Evolutionary conservation across 2,888 invertebrate genomes (phyloP).

Genomic region (Stenotaenia linearis): DNA sequence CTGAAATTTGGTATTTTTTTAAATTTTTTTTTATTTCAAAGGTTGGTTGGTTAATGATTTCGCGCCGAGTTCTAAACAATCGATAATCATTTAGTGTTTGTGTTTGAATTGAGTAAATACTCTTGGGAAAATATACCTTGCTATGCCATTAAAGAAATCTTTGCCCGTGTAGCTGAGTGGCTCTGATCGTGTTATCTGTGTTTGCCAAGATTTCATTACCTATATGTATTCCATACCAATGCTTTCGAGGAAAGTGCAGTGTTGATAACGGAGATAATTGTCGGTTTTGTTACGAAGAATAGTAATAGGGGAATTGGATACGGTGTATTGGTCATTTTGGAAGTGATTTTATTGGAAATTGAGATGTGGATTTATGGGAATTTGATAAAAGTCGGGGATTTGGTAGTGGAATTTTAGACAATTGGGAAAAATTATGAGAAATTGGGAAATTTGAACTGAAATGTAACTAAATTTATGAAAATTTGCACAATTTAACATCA

Average conservation of each 20-base stretch:
- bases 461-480: no score
- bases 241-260: background rate
- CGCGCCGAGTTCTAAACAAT: background rate
- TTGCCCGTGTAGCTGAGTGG: background rate
- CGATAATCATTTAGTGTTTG: background rate
- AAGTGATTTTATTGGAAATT: no score
- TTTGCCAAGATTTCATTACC: constrained; percentile 4
- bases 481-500: no score
- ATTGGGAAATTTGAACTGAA: no score
- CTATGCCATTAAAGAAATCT: background rate
- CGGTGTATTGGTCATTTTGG: no score
- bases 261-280: background rate
- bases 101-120: background rate
- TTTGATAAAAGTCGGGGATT: no score
- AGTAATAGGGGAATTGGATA: background rate
- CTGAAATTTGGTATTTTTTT: background rate
- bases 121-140: background rate
- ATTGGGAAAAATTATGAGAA: no score
- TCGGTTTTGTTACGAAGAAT: background rate
- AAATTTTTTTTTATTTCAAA: background rate
- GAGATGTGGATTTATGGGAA: no score
- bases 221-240: background rate
- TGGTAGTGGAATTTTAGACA: no score
- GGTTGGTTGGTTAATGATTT: background rate
- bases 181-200: background rate